Percentiles rank a stretch among this genome's conserved stretches.
phyloP scores from a whole-genome alignment of 2,113 vertebrate species.

The Peucedramus taeniatus region DNA sequence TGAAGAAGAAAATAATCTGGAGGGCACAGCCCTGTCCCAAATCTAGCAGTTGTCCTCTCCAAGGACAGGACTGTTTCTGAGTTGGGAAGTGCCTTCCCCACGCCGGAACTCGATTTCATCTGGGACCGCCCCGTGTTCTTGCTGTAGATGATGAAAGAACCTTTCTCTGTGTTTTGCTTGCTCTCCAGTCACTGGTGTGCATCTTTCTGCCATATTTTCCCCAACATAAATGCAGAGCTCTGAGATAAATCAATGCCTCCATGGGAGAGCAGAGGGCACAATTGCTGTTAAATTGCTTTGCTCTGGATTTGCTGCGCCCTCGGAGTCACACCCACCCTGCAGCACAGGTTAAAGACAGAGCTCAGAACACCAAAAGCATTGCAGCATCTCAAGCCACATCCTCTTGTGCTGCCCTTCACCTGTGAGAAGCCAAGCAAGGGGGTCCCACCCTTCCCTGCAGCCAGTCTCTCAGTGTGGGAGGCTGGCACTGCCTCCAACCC shows the following conservation, averaged over 20 bases:
- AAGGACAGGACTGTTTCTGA: neutral
- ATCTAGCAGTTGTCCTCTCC: neutral
- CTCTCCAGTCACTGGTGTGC: neutral
- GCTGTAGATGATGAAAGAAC: neutral
- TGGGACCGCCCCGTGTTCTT: neutral
- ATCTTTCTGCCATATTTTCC: neutral
- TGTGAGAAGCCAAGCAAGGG: neutral
- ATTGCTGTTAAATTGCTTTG: neutral
- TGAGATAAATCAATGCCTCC: neutral
- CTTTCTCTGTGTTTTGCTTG: neutral
- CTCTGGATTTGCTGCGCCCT: neutral
- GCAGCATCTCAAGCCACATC: constrained; percentile 28
- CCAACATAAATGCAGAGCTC: neutral
- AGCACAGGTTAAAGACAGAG: neutral
- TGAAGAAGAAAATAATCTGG: neutral
- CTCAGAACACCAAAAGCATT: neutral
- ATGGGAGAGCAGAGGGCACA: accelerated
- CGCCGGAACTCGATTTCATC: neutral
- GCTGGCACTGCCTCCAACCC: neutral
- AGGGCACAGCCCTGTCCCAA: neutral
- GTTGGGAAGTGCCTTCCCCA: neutral
- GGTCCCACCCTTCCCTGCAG: neutral
- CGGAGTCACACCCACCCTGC: neutral
- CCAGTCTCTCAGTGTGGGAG: accelerated
- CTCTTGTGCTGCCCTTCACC: neutral